Evolutionary conservation across 2,113 vertebrate genomes (phyloP), one percentile per base, ranked within the genome.

Genomic region (Rattus rattus): DNA sequence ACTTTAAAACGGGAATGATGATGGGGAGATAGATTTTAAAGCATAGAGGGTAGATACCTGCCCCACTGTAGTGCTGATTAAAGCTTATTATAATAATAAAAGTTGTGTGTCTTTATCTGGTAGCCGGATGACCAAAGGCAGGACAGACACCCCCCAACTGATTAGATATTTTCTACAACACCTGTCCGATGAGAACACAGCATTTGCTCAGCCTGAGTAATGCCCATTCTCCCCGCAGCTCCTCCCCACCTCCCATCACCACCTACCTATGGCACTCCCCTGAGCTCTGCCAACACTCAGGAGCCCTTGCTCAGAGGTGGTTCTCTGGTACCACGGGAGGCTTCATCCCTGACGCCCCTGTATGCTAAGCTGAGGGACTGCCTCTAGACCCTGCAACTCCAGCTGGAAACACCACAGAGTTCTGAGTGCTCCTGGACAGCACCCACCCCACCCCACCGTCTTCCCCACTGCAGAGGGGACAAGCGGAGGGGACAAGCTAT

Each of bases 351-450:
- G 26, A 33, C 5, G 26, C 17, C 39, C 67, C 61, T 20, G 10
- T 1, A 81, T 96, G 52, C 72, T 98, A 92, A 94, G 86, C 90
- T 96, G 91, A 92, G 88, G 54, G 88, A 92, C 96, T 2, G 13
- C 26, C 43, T 91, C 77, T 65, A 91, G 92, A 93, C 30, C n/a
- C 69, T 54, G 63, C n/a, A 20, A 47, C 87, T 47, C 39, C 91
- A 72, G 84, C 87, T 73, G 95, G 73, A 67, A 96, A 94, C 26
- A 47, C 81, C 70, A 88, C 90, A 80, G 91, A 97, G 70, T 61
- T 96, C 93, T 98, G 94, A 96, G 43, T n/a, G 24, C 28, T 88
- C 59, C 36, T 61, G 63, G 63, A 9, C 92, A 69, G 19, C 28
- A 10, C 7, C 7, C n/a, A 30, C 59, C 69, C 69, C 36, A 36